A percentile compares a stretch with the other conserved stretches of the same genome.
Evolutionary conservation across 2,888 invertebrate species (phyloP).

Genomic region (Drosophila borealis): DNA sequence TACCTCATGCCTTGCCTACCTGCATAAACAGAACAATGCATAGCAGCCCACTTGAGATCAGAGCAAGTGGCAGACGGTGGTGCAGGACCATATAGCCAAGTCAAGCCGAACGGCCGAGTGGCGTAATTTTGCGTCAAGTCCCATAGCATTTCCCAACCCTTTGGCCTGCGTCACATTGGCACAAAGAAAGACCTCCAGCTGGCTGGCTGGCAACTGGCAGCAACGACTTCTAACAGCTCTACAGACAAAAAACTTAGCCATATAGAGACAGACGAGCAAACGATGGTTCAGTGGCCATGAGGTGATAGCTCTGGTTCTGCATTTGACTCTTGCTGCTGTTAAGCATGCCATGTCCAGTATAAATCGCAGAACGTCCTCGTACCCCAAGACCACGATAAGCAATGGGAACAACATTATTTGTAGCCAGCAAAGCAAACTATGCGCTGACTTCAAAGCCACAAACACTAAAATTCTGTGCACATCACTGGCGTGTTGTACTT

Average conservation of each 20-base stretch:
- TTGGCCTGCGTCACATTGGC: conserved; percentile 51
- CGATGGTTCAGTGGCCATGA: conserved; percentile 38
- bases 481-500: conserved; percentile 13
- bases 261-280: conserved; percentile 50
- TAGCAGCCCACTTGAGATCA: conserved; percentile 78
- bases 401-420: conserved; percentile 34
- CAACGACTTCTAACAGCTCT: conserved; percentile 51
- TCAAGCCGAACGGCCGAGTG: conserved; percentile 48
- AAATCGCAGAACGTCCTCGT: conserved; percentile 58
- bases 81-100: conserved; percentile 43
- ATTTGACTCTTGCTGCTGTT: conserved; percentile 53
- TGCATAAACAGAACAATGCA: conserved; percentile 71
- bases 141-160: conserved; percentile 36
- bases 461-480: not conserved
- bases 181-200: conserved; percentile 71
- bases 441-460: conserved; percentile 39
- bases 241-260: conserved; percentile 64
- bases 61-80: conserved; percentile 66
- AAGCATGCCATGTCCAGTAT: conserved; percentile 65
- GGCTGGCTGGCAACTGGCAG: conserved; percentile 52
- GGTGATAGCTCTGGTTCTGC: conserved; percentile 46
- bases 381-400: conserved; percentile 20
- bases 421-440: conserved; percentile 46
- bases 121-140: conserved; percentile 64
- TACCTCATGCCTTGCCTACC: conserved; percentile 39